Evolutionary conservation across 2,113 vertebrate species (phyloP).

Genomic region (Petroica traversi): DNA sequence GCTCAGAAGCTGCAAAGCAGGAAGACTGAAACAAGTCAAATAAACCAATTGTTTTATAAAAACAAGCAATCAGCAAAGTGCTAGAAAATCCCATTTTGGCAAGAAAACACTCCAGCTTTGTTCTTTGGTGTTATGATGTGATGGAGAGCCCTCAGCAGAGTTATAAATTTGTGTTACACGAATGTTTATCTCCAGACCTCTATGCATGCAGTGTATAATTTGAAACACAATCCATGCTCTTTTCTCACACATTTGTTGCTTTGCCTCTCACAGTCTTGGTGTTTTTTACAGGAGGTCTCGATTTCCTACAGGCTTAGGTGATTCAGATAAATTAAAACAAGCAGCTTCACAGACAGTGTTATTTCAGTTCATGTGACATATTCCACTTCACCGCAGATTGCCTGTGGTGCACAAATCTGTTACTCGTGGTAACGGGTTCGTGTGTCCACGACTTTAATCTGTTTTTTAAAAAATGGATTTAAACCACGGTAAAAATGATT

Average conservation of each 20-base stretch:
- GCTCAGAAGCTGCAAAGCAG: neutral
- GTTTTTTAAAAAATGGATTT: neutral
- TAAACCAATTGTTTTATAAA: neutral
- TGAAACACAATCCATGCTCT: neutral
- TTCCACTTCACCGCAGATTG: neutral
- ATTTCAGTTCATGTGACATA: slow-evolving; percentile 34
- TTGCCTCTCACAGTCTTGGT: neutral
- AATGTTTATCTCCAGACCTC: neutral
- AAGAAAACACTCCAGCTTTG: slow-evolving; percentile 22
- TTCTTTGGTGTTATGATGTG: neutral
- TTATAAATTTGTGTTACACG: neutral
- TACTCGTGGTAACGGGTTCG: slow-evolving; percentile 12
- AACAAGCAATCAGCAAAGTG: neutral
- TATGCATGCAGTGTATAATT: neutral
- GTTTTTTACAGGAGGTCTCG: neutral
- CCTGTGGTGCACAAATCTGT: slow-evolving; percentile 32
- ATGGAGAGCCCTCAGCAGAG: neutral
- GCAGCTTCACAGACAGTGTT: neutral
- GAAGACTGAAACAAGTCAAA: neutral
- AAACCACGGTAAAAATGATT: neutral
- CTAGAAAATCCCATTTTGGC: slow-evolving; percentile 15
- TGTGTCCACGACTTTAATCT: slow-evolving; percentile 23
- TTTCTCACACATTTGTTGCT: neutral
- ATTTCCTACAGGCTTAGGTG: neutral
- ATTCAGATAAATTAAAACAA: slow-evolving; percentile 33